Evolutionary conservation across 2,797 vertebrate genomes (phyloP), one percentile per base, ranked within the genome.

Genomic region (Antrozous pallidus): DNA sequence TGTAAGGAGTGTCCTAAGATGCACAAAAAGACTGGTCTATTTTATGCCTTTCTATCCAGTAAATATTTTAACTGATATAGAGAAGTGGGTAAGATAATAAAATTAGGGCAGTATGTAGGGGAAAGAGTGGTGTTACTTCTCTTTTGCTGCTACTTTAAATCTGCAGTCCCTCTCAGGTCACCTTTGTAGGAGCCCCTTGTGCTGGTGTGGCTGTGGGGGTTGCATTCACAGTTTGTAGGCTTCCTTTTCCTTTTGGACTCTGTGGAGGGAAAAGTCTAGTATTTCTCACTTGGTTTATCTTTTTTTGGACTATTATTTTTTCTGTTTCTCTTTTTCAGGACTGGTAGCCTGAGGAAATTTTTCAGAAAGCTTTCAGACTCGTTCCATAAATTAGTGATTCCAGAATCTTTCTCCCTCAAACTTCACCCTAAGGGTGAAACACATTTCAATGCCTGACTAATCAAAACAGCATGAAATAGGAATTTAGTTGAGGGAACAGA

Each of bases 301-400:
- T 93, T 90, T 89, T 87, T 89, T 82, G 45, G 31, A 93, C n/a
- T 49, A 67, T 49, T 49, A 45, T 79, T 94, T 71, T 28, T 40
- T 73, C 95, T 91, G 38, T 78, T 80, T 85, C 56, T 84, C n/a
- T 84, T 70, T 84, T 67, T 83, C 33, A 65, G 28, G 38, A 77
- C 24, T 90, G 86, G 88, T 88, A 87, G 63, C 77, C 65, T 77
- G 24, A 92, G 65, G 84, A 87, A 69, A 93, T 10, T 45, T 83
- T 36, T 77, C 86, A 95, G 17, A 85, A 89, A 95, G 33, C 58
- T 93, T 94, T 95, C 67, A 71, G 85, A 93, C 91, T 88, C 51
- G 85, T 63, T 78, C 77, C 63, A 88, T 38, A 90, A 81, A 69
- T 96, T 87, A 96, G 56, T 92, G 63, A 94, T 91, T 88, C 31